Conservation (phyloP, 30 jellyfish, hydroid and myxozoan species). For the Clytia hemisphaerica region DNA sequence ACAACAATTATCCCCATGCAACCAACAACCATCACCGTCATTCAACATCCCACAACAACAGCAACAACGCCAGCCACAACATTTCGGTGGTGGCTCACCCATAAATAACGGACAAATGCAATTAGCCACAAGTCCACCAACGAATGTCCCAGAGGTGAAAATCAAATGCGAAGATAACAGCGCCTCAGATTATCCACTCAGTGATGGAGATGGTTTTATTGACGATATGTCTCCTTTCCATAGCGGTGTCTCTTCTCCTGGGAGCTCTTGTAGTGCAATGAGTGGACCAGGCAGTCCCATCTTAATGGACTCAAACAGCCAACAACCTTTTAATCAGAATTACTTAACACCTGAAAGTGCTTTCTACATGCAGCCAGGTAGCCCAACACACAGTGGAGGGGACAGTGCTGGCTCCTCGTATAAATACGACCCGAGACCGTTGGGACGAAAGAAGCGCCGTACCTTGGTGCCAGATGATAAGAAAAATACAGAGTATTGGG, state of each 20-base stretch:
- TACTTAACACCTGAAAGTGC: constrained; percentile 19
- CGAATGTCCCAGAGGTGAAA: constrained; percentile 14
- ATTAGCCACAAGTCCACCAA: too few relatives aligned
- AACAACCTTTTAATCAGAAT: constrained; percentile 10
- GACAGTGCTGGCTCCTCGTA: constrained; percentile 15
- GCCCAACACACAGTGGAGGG: constrained; percentile 11
- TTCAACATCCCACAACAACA: too few relatives aligned
- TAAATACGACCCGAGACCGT: constrained; percentile 40
- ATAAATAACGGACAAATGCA: too few relatives aligned
- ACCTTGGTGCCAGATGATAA: constrained; percentile 40
- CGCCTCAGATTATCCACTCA: neutral
- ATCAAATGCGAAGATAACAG: constrained; percentile 10
- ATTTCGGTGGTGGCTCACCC: too few relatives aligned
- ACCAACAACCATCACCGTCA: too few relatives aligned
- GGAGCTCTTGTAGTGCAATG: constrained; percentile 19
- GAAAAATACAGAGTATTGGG: constrained; percentile 38
- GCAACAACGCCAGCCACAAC: too few relatives aligned
- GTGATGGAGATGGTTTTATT: neutral
- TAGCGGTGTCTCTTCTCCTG: constrained; percentile 35
- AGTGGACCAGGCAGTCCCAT: constrained; percentile 28
- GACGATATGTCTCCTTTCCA: constrained; percentile 9
- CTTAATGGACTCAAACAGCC: neutral
- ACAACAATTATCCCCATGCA: too few relatives aligned
- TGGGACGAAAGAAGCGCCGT: constrained; percentile 33
- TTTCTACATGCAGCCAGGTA: constrained; percentile 3